phyloP scores from a whole-genome alignment of 1,140 invertebrate genomes.

The Laupala kohalensis region DNA sequence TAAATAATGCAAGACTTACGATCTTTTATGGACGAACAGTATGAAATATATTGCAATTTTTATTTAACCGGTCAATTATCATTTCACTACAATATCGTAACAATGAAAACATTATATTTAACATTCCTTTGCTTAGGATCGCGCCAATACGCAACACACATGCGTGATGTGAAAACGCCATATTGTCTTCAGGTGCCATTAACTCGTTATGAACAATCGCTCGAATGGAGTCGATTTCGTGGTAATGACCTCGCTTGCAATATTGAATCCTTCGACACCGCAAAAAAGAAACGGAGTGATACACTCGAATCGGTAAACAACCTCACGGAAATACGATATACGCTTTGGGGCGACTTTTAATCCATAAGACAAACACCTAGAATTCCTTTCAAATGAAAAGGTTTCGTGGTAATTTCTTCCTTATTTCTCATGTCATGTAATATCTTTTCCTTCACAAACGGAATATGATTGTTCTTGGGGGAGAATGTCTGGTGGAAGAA shows the following conservation, averaged over 20 bases:
- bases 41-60: too few relatives aligned
- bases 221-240: background rate
- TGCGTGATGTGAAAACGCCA: too few relatives aligned
- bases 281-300: background rate
- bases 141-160: too few relatives aligned
- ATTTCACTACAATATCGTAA: too few relatives aligned
- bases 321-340: background rate
- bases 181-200: background rate
- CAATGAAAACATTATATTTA: too few relatives aligned
- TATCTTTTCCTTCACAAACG: background rate
- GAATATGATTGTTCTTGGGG: background rate
- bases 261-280: background rate
- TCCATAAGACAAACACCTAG: background rate
- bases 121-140: too few relatives aligned
- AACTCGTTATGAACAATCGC: background rate
- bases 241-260: background rate
- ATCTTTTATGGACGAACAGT: too few relatives aligned
- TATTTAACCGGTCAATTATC: too few relatives aligned
- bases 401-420: background rate
- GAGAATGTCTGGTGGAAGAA: background rate
- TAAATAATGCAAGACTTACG: too few relatives aligned
- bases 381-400: too few relatives aligned
- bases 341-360: background rate
- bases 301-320: background rate
- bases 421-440: background rate